Evolutionary conservation across 2,888 invertebrate species (phyloP).

Genomic region (Trichopoda pennipes): DNA sequence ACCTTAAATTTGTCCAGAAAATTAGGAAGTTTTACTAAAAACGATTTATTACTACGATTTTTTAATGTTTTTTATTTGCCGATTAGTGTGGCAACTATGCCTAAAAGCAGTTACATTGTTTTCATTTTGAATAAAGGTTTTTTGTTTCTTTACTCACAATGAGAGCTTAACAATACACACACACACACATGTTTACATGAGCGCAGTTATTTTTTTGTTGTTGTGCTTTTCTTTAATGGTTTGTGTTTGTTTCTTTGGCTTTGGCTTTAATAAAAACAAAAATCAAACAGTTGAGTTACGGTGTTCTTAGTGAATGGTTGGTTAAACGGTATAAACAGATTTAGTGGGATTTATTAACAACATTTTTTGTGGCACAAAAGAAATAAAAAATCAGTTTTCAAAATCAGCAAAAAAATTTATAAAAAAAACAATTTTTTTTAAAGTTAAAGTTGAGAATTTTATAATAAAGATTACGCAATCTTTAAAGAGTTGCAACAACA

Average conservation of each 20-base stretch:
- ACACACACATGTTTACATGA: neutral
- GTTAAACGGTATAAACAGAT: conserved; percentile 32
- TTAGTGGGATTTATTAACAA: conserved; percentile 28
- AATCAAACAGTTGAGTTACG: conserved; percentile 74
- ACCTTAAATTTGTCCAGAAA: too few species aligned
- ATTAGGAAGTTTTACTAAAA: too few species aligned
- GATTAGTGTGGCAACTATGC: neutral
- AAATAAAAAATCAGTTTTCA: conserved; percentile 9
- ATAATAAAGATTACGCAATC: conserved; percentile 37
- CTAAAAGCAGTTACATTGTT: conserved; percentile 51
- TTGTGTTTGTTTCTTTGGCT: conserved; percentile 44
- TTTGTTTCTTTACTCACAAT: conserved; percentile 10
- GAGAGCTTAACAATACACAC: conserved; percentile 33
- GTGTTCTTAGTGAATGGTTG: conserved; percentile 76
- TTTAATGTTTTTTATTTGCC: neutral
- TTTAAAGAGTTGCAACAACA: conserved; percentile 36
- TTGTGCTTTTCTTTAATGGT: conserved; percentile 24
- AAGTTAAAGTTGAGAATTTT: conserved; percentile 38
- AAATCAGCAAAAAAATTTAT: conserved; percentile 32
- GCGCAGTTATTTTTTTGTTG: neutral
- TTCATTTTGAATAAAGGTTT: conserved; percentile 16
- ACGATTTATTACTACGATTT: too few species aligned
- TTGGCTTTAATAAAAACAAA: conserved; percentile 25
- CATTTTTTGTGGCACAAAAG: conserved; percentile 12
- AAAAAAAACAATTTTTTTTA: conserved; percentile 37